A percentile compares a stretch with the other conserved stretches of the same genome.
Conservation (phyloP, 2,888 invertebrate genomes). For the Amorpha juglandis region DNA sequence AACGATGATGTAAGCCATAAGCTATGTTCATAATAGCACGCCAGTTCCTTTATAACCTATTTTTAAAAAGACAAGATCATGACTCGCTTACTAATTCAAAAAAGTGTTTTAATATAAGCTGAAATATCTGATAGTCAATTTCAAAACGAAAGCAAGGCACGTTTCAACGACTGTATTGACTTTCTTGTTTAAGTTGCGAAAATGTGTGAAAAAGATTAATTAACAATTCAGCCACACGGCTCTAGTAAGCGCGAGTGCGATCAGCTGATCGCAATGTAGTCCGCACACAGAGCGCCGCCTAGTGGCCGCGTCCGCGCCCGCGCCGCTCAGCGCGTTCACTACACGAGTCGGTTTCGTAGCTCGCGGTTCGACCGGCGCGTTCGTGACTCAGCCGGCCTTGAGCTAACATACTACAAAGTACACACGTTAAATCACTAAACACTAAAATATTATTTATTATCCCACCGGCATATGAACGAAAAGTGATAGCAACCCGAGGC, state of each 20-base stretch:
- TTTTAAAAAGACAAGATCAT: slow-evolving; percentile 2
- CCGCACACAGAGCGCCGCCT: not conserved
- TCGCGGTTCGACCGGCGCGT: slow-evolving; percentile 54
- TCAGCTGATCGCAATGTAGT: slow-evolving; percentile 24
- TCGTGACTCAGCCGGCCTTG: slow-evolving; percentile 80
- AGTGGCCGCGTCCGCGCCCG: slow-evolving; percentile 38
- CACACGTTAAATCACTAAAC: slow-evolving; percentile 64
- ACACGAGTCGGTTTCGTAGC: slow-evolving; percentile 62
- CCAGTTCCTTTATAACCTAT: not conserved
- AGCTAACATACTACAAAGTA: slow-evolving; percentile 50
- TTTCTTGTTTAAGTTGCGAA: not conserved
- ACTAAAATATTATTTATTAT: slow-evolving; percentile 75
- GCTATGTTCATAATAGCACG: not conserved
- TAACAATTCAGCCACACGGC: not conserved
- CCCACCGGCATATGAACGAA: slow-evolving; percentile 47
- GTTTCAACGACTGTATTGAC: not conserved
- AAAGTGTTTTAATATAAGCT: not conserved
- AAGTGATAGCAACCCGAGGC: slow-evolving; percentile 62
- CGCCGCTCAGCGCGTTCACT: slow-evolving; percentile 52
- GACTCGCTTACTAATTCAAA: not conserved
- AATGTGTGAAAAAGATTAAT: not conserved
- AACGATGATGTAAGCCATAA: slow-evolving; percentile 13
- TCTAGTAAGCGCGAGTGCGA: slow-evolving; percentile 5
- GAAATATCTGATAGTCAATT: not conserved
- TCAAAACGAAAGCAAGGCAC: not conserved